Conservation (phyloP, 2,797 vertebrate genomes). For the Myotis findleyi region DNA sequence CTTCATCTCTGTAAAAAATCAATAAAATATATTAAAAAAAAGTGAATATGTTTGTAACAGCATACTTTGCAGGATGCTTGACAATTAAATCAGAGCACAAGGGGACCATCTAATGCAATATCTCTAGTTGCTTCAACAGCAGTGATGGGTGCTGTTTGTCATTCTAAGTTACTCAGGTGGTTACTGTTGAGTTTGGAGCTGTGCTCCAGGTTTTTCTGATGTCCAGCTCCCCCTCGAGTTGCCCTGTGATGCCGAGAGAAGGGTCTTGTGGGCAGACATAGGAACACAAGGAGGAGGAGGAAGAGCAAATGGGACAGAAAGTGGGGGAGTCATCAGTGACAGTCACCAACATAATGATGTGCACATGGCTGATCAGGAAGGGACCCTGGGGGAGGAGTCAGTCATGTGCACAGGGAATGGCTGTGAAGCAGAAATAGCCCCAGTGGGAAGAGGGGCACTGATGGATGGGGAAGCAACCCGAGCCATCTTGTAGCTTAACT, state of each 20-base stretch:
- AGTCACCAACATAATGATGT: slow-evolving; percentile 29
- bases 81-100: slow-evolving; percentile 30
- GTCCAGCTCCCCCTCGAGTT: neutral
- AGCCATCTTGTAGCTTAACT: slow-evolving; percentile 69
- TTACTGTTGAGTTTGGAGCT: neutral
- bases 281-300: neutral
- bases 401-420: slow-evolving; percentile 52
- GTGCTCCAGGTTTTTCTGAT: neutral
- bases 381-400: slow-evolving; percentile 56
- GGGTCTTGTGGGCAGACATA: slow-evolving; percentile 15
- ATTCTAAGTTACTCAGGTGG: neutral
- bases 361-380: slow-evolving; percentile 44
- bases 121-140: neutral
- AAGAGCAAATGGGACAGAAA: neutral
- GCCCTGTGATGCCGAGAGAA: neutral
- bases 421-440: slow-evolving; percentile 69
- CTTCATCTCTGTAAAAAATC: too few relatives aligned
- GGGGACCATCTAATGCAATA: neutral
- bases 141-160: neutral
- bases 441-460: slow-evolving; percentile 58
- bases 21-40: neutral
- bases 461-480: slow-evolving; percentile 60
- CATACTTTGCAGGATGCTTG: neutral
- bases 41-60: neutral
- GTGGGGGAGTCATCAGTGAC: slow-evolving; percentile 17